Conservation (phyloP, 2,888 invertebrate species). For the Tipula unca region DNA sequence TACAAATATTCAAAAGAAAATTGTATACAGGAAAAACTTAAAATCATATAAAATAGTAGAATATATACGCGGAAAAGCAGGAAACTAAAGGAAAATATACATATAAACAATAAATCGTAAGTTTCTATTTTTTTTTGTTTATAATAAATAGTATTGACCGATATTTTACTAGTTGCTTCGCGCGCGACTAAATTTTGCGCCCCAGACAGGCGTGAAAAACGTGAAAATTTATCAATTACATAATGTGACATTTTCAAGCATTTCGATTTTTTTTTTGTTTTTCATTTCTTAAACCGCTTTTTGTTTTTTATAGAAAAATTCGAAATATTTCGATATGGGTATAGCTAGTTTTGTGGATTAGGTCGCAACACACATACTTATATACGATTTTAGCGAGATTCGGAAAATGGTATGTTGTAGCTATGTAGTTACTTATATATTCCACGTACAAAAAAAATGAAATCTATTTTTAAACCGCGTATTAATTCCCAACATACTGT, state of each 20-base stretch:
- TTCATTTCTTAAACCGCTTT: background rate
- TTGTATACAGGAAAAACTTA: background rate
- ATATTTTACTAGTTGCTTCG: background rate
- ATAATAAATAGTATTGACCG: background rate
- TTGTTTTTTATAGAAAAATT: background rate
- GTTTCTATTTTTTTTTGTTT: background rate
- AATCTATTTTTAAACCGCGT: background rate
- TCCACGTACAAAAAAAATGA: background rate
- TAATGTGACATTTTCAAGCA: background rate
- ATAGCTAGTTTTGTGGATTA: constrained; percentile 14
- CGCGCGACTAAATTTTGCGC: background rate
- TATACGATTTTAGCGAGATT: background rate
- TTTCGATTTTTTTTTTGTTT: too few species aligned
- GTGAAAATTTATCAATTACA: background rate
- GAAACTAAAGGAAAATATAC: background rate
- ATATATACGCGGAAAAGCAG: background rate
- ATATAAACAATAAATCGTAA: background rate
- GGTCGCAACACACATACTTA: background rate
- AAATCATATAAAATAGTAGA: too few species aligned
- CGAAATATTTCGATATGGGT: background rate
- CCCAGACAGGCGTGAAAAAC: background rate
- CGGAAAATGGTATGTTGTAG: too few species aligned
- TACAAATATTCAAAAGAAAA: background rate
- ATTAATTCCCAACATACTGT: background rate
- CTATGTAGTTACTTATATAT: too few species aligned